Percentiles rank a stretch among this genome's conserved stretches.
Evolutionary conservation across 2,888 invertebrate species (phyloP).

Genomic region (Aethes cnicana): DNA sequence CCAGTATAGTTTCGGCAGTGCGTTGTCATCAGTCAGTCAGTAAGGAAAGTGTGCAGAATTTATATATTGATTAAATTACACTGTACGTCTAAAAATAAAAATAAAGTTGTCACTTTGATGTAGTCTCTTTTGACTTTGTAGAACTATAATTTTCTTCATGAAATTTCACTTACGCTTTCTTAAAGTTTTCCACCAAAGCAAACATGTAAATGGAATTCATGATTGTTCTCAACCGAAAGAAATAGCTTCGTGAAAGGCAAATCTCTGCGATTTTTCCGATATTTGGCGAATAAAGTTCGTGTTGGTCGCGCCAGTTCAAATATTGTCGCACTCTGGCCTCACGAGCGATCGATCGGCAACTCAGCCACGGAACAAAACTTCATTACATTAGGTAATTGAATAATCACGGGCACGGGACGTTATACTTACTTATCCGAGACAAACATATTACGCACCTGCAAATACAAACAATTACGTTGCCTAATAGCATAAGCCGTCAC

Average conservation of each 20-base stretch:
- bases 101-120: no score
- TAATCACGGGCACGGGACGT: conserved; percentile 34
- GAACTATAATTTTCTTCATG: no score
- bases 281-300: conserved; percentile 18
- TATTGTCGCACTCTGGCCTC: conserved; percentile 43
- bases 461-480: conserved; percentile 11
- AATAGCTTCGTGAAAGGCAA: background rate
- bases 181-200: no score
- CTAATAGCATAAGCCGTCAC: conserved; percentile 1
- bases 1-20: no score
- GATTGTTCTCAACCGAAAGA: no score
- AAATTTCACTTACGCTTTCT: no score
- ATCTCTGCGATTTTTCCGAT: conserved; percentile 1
- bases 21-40: no score
- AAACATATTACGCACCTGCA: conserved; percentile 13
- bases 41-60: no score
- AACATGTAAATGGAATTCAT: no score
- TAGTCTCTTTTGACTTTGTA: no score
- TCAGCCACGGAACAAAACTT: conserved; percentile 43
- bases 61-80: no score
- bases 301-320: conserved; percentile 37
- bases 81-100: no score
- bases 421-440: conserved; percentile 20
- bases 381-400: conserved; percentile 54
- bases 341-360: conserved; percentile 42